These are phyloP conservation scores for Idaea straminata DNA, from an alignment of 2,888 invertebrate species.

Conservation along the genomic window DNA sequence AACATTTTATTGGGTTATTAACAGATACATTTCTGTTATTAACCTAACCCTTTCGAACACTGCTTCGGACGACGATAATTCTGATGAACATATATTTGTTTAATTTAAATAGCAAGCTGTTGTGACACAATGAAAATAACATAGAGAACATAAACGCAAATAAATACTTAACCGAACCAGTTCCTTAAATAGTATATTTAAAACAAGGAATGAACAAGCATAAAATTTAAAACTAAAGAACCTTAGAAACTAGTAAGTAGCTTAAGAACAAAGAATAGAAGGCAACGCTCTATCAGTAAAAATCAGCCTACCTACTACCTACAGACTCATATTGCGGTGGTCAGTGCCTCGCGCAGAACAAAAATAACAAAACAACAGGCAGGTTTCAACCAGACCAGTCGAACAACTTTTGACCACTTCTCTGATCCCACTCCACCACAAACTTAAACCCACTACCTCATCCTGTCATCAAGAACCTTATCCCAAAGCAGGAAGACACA, in stretches of 20 bases:
- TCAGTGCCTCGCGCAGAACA: slow-evolving; percentile 76
- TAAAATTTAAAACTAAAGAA: background rate
- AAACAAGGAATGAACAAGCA: background rate
- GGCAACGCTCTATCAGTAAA: slow-evolving; percentile 59
- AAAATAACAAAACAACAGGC: slow-evolving; percentile 74
- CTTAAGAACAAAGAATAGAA: slow-evolving; percentile 42
- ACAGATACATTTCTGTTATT: too few relatives aligned
- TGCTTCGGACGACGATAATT: background rate
- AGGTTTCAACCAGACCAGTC: slow-evolving; percentile 68
- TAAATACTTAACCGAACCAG: background rate
- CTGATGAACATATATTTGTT: background rate
- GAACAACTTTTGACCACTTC: slow-evolving; percentile 60
- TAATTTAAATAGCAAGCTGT: background rate
- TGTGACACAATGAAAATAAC: background rate
- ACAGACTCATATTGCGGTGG: slow-evolving; percentile 77
- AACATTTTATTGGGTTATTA: too few relatives aligned
- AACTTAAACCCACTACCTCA: slow-evolving; percentile 27
- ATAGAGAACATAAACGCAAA: background rate
- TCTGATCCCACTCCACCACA: slow-evolving; percentile 47
- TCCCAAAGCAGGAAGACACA: slow-evolving; percentile 26
- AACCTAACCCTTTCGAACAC: too few relatives aligned
- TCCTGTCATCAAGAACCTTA: slow-evolving; percentile 30
- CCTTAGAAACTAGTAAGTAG: slow-evolving; percentile 19
- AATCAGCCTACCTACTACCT: slow-evolving; percentile 46
- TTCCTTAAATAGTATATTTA: background rate